Base-by-base conservation (phyloP, 2,113 vertebrate genomes). In the Urocitellus parryii region DNA sequence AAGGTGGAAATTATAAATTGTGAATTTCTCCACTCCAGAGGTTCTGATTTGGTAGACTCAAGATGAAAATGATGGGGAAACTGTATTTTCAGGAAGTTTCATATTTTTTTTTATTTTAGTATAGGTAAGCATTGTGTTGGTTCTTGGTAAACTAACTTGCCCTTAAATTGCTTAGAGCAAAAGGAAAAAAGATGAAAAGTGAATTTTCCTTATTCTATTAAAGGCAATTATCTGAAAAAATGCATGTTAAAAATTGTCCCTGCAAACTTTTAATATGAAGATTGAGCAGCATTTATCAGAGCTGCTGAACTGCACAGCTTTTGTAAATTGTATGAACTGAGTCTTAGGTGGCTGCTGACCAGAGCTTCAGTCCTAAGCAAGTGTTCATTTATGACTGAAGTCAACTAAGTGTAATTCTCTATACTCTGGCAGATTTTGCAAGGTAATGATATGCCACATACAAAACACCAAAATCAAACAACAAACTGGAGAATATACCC, bases 191-290 rank as follows among this genome's bases (percentile, higher is more conserved):
- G 37, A 68, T n/a, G 3, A 73, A 83, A 91, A 12, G 29, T 80
- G 8, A 84, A 80, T 68, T 4, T 27, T 78, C 45, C 51, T 83
- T 94, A 72, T 51, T 81, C 39, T 53, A 63, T 67, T 82, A 42
- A 79, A 63, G 24, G 4, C 39, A 92, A 42, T 94, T 96, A 39
- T 76, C 56, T 72, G 22, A 90, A 93, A 85, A 70, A 24, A 17
- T 34, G 29, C 76, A 73, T 87, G 65, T 76, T 42, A 95, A 58
- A 97, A 96, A 70, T 82, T 53, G 2, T 70, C n/a, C 8, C 9
- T 27, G 9, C 2, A 90, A 65, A 13, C 58, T 84, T 96, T 86
- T 92, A 81, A 78, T 79, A 84, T 80, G 34, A 85, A 90, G 48
- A 78, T 10, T 83, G 14, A 89, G 42, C 13, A 79, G 88, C 4